These are phyloP conservation scores for Osmerus mordax DNA, from an alignment of 2,113 vertebrate genomes.

Conservation along the genomic window DNA sequence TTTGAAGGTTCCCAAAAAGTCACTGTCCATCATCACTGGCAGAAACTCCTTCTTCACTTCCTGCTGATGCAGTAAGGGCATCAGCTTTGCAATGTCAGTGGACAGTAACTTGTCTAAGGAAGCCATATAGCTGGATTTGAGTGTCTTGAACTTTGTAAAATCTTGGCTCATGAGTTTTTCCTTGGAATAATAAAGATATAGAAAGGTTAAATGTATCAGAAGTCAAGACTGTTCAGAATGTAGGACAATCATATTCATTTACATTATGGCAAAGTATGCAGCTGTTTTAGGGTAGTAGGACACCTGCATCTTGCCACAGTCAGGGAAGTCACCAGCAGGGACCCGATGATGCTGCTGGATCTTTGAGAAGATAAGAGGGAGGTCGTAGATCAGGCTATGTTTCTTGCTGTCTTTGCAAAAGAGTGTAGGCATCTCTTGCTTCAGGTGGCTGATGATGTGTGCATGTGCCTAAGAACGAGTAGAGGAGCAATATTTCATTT, in stretches of 20 bases:
- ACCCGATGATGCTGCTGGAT: conserved; percentile 84
- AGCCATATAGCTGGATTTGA: conserved; percentile 81
- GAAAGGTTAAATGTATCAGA: not conserved
- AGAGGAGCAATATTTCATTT: too few species aligned
- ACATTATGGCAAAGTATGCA: not conserved
- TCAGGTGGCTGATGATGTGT: conserved; percentile 84
- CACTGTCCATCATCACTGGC: conserved; percentile 74
- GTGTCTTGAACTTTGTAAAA: conserved; percentile 82
- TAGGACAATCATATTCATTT: too few species aligned
- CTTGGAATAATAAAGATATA: conserved; percentile 56
- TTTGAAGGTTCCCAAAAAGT: conserved; percentile 78
- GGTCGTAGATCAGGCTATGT: conserved; percentile 81
- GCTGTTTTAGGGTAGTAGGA: conserved; percentile 14
- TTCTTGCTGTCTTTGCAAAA: conserved; percentile 87
- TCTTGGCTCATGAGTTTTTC: conserved; percentile 81
- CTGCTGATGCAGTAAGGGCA: conserved; percentile 81
- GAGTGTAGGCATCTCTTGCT: conserved; percentile 85
- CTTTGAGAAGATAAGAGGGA: conserved; percentile 82
- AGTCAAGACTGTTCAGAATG: too few species aligned
- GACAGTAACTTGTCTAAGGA: conserved; percentile 81
- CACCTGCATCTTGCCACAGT: conserved; percentile 89
- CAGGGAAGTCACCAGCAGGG: conserved; percentile 84
- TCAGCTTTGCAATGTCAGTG: conserved; percentile 80
- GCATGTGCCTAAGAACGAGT: conserved; percentile 75
- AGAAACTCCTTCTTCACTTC: conserved; percentile 68